These are phyloP conservation scores for Gallinago stenura DNA, from an alignment of 2,797 vertebrate species.

Conservation along the genomic window DNA sequence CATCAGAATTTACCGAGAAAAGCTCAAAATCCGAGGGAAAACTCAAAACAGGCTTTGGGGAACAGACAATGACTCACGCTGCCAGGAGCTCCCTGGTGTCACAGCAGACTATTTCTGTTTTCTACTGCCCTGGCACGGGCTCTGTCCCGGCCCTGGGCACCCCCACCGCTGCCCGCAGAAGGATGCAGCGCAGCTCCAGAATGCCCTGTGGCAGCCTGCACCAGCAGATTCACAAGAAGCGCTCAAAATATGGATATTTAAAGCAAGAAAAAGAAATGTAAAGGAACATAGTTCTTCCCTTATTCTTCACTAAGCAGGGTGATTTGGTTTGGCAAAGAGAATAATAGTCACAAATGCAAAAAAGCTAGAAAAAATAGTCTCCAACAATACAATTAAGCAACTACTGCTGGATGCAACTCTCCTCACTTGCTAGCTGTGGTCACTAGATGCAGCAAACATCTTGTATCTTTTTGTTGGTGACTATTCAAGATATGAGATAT, in stretches of 20 bases:
- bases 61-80: not conserved
- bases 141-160: rapidly evolving
- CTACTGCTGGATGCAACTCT: not conserved
- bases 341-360: not conserved
- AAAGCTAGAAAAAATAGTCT: not conserved
- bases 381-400: not conserved
- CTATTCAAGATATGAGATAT: not conserved
- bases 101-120: not conserved
- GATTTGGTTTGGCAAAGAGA: not conserved
- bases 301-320: not conserved
- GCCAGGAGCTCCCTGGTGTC: not conserved
- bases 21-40: not conserved
- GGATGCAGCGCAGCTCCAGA: rapidly evolving
- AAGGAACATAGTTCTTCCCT: not conserved
- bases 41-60: not conserved
- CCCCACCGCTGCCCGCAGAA: rapidly evolving
- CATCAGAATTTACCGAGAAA: not conserved
- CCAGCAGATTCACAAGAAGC: not conserved
- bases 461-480: not conserved
- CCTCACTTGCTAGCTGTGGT: not conserved
- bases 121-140: not conserved
- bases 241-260: not conserved
- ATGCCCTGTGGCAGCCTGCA: rapidly evolving
- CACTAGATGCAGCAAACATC: not conserved
- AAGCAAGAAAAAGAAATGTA: not conserved